phyloP scores from a whole-genome alignment of 1,140 invertebrate genomes.

The Panulirus ornatus region DNA sequence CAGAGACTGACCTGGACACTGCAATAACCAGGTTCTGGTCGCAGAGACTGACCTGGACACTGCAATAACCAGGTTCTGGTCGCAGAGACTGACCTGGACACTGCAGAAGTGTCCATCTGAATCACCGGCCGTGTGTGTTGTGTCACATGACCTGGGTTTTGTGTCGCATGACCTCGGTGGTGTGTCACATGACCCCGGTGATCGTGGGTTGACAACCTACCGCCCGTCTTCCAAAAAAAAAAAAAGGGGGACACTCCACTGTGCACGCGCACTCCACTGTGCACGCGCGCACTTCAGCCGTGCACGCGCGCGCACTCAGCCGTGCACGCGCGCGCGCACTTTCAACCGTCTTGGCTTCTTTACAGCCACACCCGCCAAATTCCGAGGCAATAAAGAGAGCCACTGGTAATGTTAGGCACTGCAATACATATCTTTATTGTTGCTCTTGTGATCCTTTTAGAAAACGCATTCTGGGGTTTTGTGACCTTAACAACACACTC shows the following conservation, averaged over 20 bases:
- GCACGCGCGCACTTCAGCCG: not conserved
- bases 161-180: no score
- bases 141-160: no score
- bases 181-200: not conserved
- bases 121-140: no score
- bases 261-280: not conserved
- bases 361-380: not conserved
- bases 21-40: no score
- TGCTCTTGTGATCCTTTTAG: not conserved
- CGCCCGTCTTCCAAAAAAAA: not conserved
- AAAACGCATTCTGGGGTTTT: not conserved
- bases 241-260: not conserved
- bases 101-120: no score
- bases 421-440: constrained; percentile 15
- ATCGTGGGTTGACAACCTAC: not conserved
- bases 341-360: no score
- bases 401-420: constrained; percentile 1
- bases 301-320: not conserved
- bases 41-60: no score
- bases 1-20: no score
- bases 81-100: no score
- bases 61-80: no score
- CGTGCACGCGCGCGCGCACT: not conserved
- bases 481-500: no score
- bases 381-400: not conserved